Percentiles rank a stretch among this genome's conserved stretches.
These are phyloP conservation scores for Acromyrmex charruanus DNA, from an alignment of 1,140 invertebrate species.

Conservation along the genomic window DNA sequence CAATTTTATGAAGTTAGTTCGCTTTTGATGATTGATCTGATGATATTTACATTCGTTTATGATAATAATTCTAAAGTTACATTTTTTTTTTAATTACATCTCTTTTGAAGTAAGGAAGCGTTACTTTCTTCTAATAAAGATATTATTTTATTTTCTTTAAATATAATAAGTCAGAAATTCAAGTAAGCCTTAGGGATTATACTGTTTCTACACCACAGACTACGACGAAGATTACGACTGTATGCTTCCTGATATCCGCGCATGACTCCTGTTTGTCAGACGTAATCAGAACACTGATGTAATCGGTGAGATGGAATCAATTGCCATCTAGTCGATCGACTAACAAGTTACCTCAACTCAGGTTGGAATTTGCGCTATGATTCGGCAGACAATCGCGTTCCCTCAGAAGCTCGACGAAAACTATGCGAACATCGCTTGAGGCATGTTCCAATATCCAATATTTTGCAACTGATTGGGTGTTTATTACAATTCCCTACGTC, in stretches of 20 bases:
- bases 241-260: constrained; percentile 25
- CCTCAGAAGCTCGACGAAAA: constrained; percentile 29
- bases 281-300: constrained; percentile 33
- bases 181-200: not conserved
- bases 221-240: constrained; percentile 2
- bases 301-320: constrained; percentile 58
- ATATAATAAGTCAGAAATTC: not conserved
- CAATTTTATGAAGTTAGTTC: no score
- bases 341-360: constrained; percentile 45
- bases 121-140: not conserved
- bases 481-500: not conserved
- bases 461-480: constrained; percentile 21
- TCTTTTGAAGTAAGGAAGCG: no score
- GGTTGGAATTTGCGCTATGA: constrained; percentile 27
- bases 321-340: constrained; percentile 48
- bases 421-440: constrained; percentile 4
- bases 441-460: constrained; percentile 25
- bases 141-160: not conserved
- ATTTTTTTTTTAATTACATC: no score
- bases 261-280: constrained; percentile 51
- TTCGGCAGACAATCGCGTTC: constrained; percentile 18
- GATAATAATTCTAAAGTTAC: no score
- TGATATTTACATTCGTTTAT: no score
- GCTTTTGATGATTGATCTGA: no score
- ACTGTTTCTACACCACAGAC: not conserved